A percentile compares a stretch with the other conserved stretches of the same genome.
Conservation (phyloP, 2,797 vertebrate species). For the Cottoperca gobio region DNA sequence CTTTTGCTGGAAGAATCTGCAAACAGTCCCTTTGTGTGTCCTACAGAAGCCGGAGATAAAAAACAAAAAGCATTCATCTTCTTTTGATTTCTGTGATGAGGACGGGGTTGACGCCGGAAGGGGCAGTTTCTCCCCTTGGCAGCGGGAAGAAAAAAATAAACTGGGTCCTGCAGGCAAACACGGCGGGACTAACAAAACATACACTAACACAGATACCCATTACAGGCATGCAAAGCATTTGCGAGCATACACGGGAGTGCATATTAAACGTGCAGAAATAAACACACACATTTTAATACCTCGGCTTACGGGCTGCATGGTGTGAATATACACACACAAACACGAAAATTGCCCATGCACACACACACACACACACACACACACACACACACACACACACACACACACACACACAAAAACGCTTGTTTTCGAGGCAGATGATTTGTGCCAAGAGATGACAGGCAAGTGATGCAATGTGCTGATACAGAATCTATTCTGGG, state of each 20-base stretch:
- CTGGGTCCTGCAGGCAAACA: slow-evolving; percentile 42
- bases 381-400: not conserved
- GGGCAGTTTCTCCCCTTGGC: slow-evolving; percentile 39
- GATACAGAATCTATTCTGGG: slow-evolving; percentile 61
- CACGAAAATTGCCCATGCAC: not conserved
- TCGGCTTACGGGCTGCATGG: not conserved
- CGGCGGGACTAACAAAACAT: slow-evolving; percentile 36
- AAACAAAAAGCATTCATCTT: slow-evolving; percentile 34
- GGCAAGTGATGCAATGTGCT: slow-evolving; percentile 59
- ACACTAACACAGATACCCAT: slow-evolving; percentile 24
- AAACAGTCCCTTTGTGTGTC: slow-evolving; percentile 20
- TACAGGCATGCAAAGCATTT: slow-evolving; percentile 17
- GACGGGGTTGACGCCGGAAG: slow-evolving; percentile 32
- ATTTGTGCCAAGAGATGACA: slow-evolving; percentile 52
- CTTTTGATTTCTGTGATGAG: slow-evolving; percentile 50
- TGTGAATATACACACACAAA: not conserved
- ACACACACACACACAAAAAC: slow-evolving; percentile 9
- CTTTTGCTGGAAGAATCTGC: slow-evolving; percentile 8
- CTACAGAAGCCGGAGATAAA: slow-evolving; percentile 24
- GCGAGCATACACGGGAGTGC: not conserved
- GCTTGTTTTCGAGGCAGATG: slow-evolving; percentile 25
- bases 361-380: not conserved
- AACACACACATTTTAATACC: slow-evolving; percentile 14
- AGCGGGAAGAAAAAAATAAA: slow-evolving; percentile 41
- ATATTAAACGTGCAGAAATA: slow-evolving; percentile 1